Evolutionary conservation across 2,113 vertebrate genomes (phyloP).

Genomic region (Antechinus flavipes): DNA sequence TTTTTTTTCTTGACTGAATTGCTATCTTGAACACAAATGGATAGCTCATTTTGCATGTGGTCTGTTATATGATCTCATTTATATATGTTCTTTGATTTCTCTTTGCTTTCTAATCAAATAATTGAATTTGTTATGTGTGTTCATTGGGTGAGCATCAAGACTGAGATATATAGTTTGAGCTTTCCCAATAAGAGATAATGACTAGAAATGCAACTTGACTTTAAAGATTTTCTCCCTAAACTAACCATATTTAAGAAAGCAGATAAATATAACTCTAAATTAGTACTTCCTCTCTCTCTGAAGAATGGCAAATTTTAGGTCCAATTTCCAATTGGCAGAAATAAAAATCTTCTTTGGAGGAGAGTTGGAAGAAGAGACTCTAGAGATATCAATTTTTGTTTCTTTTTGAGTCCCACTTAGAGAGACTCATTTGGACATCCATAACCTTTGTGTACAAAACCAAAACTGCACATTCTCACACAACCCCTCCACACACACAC

Average conservation of each 20-base stretch:
- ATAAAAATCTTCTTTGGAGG: not conserved
- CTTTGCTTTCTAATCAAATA: not conserved
- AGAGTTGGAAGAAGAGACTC: not conserved
- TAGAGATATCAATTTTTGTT: not conserved
- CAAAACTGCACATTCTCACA: no score
- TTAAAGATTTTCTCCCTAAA: not conserved
- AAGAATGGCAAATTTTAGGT: not conserved
- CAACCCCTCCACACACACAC: no score
- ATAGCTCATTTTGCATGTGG: not conserved
- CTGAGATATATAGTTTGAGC: not conserved
- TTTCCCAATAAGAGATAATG: not conserved
- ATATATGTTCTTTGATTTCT: not conserved
- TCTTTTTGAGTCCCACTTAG: not conserved
- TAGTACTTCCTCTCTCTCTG: not conserved
- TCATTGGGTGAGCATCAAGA: not conserved
- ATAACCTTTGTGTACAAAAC: no score
- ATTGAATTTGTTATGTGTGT: not conserved
- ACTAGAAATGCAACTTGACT: not conserved
- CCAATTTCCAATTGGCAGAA: not conserved
- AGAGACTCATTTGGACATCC: no score
- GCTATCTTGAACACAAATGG: not conserved
- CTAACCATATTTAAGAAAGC: not conserved
- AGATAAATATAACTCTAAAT: not conserved
- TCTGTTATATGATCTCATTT: not conserved
- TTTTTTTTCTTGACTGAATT: not conserved